Evolutionary conservation across 1,140 invertebrate genomes (phyloP), one percentile per base, ranked within the genome.

Genomic region (Planococcus citri): DNA sequence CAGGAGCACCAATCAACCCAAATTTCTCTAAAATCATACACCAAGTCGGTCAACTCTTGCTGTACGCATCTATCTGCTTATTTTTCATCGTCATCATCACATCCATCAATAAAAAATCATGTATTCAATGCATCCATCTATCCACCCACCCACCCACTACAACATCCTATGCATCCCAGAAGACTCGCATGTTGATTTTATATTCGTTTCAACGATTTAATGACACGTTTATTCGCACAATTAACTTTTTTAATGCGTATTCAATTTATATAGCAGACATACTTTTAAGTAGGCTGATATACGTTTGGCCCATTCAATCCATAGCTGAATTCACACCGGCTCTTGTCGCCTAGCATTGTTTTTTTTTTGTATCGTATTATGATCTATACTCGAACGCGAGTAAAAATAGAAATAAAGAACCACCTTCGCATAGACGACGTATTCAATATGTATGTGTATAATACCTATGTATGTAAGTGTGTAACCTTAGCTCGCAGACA

Each of bases 161-260:
- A 33, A 33, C 3, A 33, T 6, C 3, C 3, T 6, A 33, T 12
- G 29, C 29, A 33, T 6, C n/a, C 29, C 4, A 33, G 29, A 33
- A 33, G 29, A 33, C 29, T 6, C 12, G 12, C 29, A 33, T 12
- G 29, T 51, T 51, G 41, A 20, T 51, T 51, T 51, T 51, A 51
- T 51, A 20, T n/a, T n/a, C 41, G 41, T 51, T 51, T 51, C 41
- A n/a, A 20, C 41, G 41, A 51, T 51, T 51, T 51, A 51, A 51
- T 51, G 41, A 51, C 41, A 51, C 41, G 41, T 51, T 51, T 51
- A 51, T 51, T 51, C 41, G 41, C 41, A 51, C 41, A 51, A 51
- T 51, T 51, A 51, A 51, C 41, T 51, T 51, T 51, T 51, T 51
- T 17, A 51, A 51, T 51, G 17, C 6, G 6, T 51, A 51, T 51